These are phyloP conservation scores for Chaetodon trifasciatus DNA, from an alignment of 2,797 vertebrate species.

Conservation along the genomic window DNA sequence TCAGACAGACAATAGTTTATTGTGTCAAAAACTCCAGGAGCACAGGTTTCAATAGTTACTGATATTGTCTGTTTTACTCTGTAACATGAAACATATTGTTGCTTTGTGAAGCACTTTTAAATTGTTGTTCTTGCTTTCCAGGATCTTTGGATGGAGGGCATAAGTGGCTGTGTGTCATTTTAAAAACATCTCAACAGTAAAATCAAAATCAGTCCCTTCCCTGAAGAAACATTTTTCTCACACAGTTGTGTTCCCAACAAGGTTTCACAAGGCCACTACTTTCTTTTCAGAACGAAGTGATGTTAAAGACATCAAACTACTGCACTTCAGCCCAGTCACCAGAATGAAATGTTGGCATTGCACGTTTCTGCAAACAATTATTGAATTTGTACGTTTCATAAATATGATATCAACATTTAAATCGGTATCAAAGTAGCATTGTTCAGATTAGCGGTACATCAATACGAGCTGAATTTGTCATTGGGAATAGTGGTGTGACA, in stretches of 20 bases:
- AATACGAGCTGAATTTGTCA: no score
- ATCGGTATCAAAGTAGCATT: no score
- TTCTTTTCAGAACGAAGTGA: neutral
- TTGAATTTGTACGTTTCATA: no score
- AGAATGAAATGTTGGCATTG: no score
- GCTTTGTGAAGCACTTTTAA: conserved; percentile 21
- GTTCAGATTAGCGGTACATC: no score
- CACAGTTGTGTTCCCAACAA: neutral
- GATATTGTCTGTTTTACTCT: neutral
- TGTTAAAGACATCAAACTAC: neutral
- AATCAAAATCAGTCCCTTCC: conserved; percentile 36
- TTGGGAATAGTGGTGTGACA: no score
- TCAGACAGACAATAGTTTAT: conserved; percentile 18
- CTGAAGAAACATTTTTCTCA: neutral
- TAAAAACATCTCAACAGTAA: conserved; percentile 12
- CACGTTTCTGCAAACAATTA: no score
- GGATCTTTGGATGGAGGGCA: conserved; percentile 9
- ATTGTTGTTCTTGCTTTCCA: neutral
- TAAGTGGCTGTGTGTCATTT: conserved; percentile 15
- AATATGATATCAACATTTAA: no score
- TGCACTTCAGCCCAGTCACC: neutral
- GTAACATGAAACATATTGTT: neutral
- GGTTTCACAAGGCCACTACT: neutral
- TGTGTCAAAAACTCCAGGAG: neutral
- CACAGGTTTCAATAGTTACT: conserved; percentile 14